These are phyloP conservation scores for Tupiocoris notatus DNA, from an alignment of 2,888 invertebrate genomes.

Conservation along the genomic window DNA sequence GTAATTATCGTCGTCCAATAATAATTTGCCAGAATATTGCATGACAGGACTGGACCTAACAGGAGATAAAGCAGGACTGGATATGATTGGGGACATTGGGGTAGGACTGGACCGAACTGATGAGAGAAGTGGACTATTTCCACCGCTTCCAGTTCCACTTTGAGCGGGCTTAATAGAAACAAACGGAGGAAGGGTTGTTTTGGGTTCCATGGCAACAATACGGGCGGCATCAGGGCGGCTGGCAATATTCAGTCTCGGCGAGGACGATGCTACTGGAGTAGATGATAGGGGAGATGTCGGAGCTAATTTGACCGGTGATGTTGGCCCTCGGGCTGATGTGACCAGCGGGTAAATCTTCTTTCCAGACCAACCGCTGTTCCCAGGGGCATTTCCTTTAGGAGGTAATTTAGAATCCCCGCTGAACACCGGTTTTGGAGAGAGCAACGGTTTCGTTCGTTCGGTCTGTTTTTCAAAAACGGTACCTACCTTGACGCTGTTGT, in stretches of 20 bases:
- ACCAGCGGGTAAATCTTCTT: constrained; percentile 37
- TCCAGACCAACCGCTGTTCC: neutral
- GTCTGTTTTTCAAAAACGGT: constrained; percentile 18
- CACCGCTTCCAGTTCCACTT: constrained; percentile 5
- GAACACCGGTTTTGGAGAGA: constrained; percentile 56
- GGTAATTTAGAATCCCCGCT: constrained; percentile 48
- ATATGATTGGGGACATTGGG: neutral
- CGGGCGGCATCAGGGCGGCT: neutral
- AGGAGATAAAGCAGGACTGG: neutral
- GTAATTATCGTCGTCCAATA: neutral
- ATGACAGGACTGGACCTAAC: neutral
- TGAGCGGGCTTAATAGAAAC: constrained; percentile 36
- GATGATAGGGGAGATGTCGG: constrained; percentile 5
- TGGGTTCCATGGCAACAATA: constrained; percentile 2
- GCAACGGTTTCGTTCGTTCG: constrained; percentile 54
- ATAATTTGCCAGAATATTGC: neutral
- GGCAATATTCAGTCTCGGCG: neutral
- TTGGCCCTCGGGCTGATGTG: constrained; percentile 17
- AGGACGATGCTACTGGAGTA: constrained; percentile 32
- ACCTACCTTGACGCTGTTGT: constrained; percentile 27
- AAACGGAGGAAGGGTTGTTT: constrained; percentile 2
- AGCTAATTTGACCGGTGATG: constrained; percentile 37
- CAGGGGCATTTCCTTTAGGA: constrained; percentile 5
- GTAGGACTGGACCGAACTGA: constrained; percentile 10
- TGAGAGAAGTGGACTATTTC: constrained; percentile 3